Conservation (phyloP, 1,140 invertebrate genomes). For the Drosophila orosa region DNA sequence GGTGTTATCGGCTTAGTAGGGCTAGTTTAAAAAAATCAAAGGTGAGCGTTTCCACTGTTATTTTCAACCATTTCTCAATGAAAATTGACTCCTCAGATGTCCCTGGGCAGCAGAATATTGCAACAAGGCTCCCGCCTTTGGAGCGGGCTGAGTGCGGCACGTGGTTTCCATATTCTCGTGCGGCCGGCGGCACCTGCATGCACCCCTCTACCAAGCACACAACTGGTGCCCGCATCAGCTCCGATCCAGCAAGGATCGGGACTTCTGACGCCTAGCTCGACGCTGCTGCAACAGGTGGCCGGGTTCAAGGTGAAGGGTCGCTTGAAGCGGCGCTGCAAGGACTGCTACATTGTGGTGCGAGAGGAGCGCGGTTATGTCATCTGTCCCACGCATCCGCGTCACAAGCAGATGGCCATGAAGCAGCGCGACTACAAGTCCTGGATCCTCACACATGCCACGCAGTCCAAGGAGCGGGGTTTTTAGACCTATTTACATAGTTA, state of each 20-base stretch:
- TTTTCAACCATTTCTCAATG: constrained; percentile 39
- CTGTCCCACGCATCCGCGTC: constrained; percentile 90
- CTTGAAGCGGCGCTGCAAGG: constrained; percentile 88
- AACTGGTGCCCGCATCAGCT: constrained; percentile 16
- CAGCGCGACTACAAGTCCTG: constrained; percentile 88
- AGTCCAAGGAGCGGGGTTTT: constrained; percentile 86
- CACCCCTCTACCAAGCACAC: constrained; percentile 6
- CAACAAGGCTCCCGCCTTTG: constrained; percentile 49
- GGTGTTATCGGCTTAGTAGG: constrained; percentile 1
- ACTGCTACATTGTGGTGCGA: constrained; percentile 89
- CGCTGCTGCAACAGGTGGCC: constrained; percentile 70
- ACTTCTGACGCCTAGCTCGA: constrained; percentile 52
- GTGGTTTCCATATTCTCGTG: constrained; percentile 62
- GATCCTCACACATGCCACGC: constrained; percentile 89
- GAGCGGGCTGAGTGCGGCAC: constrained; percentile 35
- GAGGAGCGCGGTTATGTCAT: constrained; percentile 89
- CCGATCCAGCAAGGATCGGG: neutral
- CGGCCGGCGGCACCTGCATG: constrained; percentile 28
- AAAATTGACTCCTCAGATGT: constrained; percentile 60
- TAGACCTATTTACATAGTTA: constrained; percentile 78
- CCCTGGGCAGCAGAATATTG: constrained; percentile 55
- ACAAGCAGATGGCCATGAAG: constrained; percentile 91
- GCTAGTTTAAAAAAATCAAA: constrained; percentile 9
- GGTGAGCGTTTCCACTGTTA: constrained; percentile 23
- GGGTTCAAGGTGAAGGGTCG: constrained; percentile 85